Conservation (phyloP, 2,888 invertebrate genomes). For the Anodontia alba region DNA sequence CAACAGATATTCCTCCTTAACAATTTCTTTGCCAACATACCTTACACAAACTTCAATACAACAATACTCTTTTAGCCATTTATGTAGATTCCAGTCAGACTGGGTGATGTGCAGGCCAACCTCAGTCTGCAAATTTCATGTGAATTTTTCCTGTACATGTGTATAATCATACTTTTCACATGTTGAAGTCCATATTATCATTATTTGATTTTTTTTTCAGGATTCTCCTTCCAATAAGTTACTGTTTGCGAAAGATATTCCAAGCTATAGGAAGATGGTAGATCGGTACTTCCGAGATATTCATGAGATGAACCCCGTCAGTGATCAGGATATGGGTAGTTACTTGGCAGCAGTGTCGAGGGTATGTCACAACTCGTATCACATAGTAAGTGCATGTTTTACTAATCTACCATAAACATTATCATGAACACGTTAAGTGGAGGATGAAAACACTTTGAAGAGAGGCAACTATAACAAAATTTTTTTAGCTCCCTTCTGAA, state of each 20-base stretch:
- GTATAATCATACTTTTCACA: too few relatives aligned
- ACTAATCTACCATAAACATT: constrained; percentile 2
- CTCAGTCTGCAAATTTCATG: too few relatives aligned
- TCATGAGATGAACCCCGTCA: constrained; percentile 95
- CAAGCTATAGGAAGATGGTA: constrained; percentile 82
- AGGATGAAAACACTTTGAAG: neutral
- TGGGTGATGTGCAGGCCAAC: too few relatives aligned
- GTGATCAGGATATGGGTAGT: constrained; percentile 99
- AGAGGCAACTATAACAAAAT: too few relatives aligned
- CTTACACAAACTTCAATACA: too few relatives aligned
- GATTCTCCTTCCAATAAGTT: constrained; percentile 99
- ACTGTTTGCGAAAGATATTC: constrained; percentile 97
- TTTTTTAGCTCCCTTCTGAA: neutral
- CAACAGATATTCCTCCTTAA: too few relatives aligned
- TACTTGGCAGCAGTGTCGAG: constrained; percentile 99
- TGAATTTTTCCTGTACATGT: too few relatives aligned
- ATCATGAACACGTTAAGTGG: neutral
- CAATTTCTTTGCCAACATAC: too few relatives aligned
- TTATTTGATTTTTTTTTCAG: too few relatives aligned
- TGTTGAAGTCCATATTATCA: too few relatives aligned
- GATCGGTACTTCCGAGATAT: constrained; percentile 86
- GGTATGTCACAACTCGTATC: constrained; percentile 85
- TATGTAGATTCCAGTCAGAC: too few relatives aligned
- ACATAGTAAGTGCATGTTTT: constrained; percentile 67
- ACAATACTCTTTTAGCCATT: too few relatives aligned